Evolutionary conservation across 1,140 invertebrate genomes (phyloP), one percentile per base, ranked within the genome.

Genomic region (Drosophila lowei): DNA sequence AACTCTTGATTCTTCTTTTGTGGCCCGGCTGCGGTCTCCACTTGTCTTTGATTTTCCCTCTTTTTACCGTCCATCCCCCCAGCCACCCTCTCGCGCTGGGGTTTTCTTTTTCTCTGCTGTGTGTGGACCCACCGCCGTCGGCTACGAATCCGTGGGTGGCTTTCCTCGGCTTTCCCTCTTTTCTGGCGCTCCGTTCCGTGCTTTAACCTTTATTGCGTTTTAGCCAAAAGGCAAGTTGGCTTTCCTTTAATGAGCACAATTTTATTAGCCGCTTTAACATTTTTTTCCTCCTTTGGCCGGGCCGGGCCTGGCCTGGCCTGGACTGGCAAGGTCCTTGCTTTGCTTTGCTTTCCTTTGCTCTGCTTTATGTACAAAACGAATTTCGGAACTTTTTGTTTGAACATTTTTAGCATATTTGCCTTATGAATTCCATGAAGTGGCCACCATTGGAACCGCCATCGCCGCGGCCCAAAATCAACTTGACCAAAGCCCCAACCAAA

Each of bases 231-330:
- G 81, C 81, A 68, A 65, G 9, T 80, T 77, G 81, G 72, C 73
- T 86, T 77, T 80, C 72, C 80, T 88, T 86, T 86, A 86, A 86
- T 86, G 81, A 86, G 81, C 65, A 42, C 67, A 77, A 80, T 86
- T 85, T 86, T 86, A 85, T 85, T 85, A 85, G 68, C 67, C 71
- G 77, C 68, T 74, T 80, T 86, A 77, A 67, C 63, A 71, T 79
- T 67, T 61, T 52, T 59, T 76, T 46, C 38, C 13, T 46, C 34
- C 38, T 30, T 25, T 54, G 11, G 47, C 23, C 21, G 0, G 3
- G 42, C 54, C 21, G 9, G 9, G 60, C 4, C 2, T 23, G 23
- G 23, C 23, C 41, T 53, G 34, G n/a, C 38, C 18, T 18, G 18
- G 18, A 18, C 18, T 0, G 9, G 42, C 54, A 23, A 28, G 13